phyloP scores from a whole-genome alignment of 2,888 invertebrate species.

The Agrotis puta region DNA sequence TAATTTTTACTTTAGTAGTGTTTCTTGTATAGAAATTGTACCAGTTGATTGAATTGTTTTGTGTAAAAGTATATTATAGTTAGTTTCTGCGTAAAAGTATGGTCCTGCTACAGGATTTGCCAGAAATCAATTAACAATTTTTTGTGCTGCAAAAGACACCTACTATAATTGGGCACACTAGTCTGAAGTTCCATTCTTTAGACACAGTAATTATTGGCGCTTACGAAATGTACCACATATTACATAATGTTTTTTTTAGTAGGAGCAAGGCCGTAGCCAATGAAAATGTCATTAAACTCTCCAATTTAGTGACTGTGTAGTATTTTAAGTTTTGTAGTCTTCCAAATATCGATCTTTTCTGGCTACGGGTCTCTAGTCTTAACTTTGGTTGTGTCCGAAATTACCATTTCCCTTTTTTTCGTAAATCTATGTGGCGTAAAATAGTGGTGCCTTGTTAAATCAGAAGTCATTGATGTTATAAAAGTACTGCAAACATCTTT shows the following conservation, averaged over 20 bases:
- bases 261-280: constrained; percentile 8
- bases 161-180: neutral
- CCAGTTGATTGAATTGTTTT: constrained; percentile 1
- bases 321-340: constrained; percentile 46
- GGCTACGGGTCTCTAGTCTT: neutral
- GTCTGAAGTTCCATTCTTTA: constrained; percentile 4
- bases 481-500: too few relatives aligned
- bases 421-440: neutral
- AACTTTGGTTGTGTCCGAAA: neutral
- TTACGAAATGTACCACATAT: constrained; percentile 8
- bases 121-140: neutral
- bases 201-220: constrained; percentile 10
- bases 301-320: constrained; percentile 28
- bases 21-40: neutral
- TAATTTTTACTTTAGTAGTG: neutral
- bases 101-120: neutral
- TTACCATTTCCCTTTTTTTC: neutral
- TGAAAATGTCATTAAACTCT: constrained; percentile 34
- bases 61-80: too few relatives aligned
- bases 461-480: neutral
- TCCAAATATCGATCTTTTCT: constrained; percentile 31
- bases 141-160: neutral
- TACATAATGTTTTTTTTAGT: constrained; percentile 10
- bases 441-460: constrained; percentile 24
- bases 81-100: neutral